Evolutionary conservation across 1,140 invertebrate genomes (phyloP), one percentile per base, ranked within the genome.

Genomic region (Lepidurus couesii): DNA sequence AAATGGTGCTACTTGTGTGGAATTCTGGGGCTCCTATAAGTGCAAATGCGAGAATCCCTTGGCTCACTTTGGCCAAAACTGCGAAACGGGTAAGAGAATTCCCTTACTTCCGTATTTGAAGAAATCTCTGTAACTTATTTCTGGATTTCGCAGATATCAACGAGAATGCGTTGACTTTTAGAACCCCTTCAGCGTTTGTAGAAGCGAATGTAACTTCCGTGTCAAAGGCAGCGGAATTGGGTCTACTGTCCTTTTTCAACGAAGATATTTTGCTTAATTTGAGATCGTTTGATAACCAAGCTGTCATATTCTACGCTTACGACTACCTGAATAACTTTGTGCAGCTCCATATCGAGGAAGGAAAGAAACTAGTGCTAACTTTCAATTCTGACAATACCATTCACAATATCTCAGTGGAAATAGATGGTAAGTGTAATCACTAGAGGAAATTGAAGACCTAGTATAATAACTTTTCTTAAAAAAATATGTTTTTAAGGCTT

Each of bases 311-410:
- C 1, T 97, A 97, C 82, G 93, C 94, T 7, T 95, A 96, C 83
- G 95, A 97, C 86, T 92, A 96, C 85, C 86, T 95, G 53, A 96
- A 96, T 82, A 98, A 98, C 84, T 97, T 98, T 84, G 90, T 96
- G 65, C 95, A 97, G 84, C 84, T 97, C 9, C 95, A 94, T 84
- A 90, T 97, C 44, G 89, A 91, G 78, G 90, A 92, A 79, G 91
- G 90, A 1, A 90, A 86, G 81, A 84, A 87, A 87, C 89, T 96
- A 7, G 89, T 94, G 0, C 95, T 95, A 82, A 87, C 94, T 1
- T 96, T 94, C 83, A 96, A 96, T 84, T 89, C 91, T 78, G 90
- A 89, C 76, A 90, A 92, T 82, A 90, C 91, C 84, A 93, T 96
- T 76, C 88, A 93, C 74, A 91, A 94, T 82, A 88, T 95, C 76